Percentiles rank a stretch among this genome's conserved stretches.
Conservation (phyloP, 2,888 invertebrate species). For the Volucella zonaria region DNA sequence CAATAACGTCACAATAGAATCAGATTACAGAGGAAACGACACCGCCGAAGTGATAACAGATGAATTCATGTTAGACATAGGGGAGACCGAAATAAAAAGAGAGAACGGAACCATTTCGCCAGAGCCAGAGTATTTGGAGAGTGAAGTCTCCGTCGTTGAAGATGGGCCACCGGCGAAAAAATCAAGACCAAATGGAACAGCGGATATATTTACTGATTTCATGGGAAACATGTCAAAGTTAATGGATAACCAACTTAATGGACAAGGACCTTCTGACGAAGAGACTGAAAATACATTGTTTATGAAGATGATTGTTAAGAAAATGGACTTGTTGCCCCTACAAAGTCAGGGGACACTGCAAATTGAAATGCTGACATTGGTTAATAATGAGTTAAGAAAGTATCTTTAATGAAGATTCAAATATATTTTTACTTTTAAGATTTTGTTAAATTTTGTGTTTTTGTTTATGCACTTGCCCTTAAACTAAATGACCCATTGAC, state of each 20-base stretch:
- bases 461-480: too few species aligned
- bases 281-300: conserved; percentile 1
- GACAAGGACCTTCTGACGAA: background rate
- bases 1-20: background rate
- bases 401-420: background rate
- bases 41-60: background rate
- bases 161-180: background rate
- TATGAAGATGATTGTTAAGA: conserved; percentile 13
- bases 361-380: conserved; percentile 3
- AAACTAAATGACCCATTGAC: too few species aligned
- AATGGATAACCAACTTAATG: background rate
- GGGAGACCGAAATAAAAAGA: background rate
- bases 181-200: background rate
- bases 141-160: background rate
- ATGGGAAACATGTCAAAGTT: background rate
- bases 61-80: background rate
- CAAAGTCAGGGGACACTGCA: background rate
- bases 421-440: background rate
- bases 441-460: too few species aligned
- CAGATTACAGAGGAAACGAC: background rate
- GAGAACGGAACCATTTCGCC: background rate
- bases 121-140: background rate
- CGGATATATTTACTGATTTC: background rate
- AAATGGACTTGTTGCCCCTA: conserved; percentile 1
- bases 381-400: background rate